Conservation (phyloP, 1,140 invertebrate species). For the Apis cerana region DNA sequence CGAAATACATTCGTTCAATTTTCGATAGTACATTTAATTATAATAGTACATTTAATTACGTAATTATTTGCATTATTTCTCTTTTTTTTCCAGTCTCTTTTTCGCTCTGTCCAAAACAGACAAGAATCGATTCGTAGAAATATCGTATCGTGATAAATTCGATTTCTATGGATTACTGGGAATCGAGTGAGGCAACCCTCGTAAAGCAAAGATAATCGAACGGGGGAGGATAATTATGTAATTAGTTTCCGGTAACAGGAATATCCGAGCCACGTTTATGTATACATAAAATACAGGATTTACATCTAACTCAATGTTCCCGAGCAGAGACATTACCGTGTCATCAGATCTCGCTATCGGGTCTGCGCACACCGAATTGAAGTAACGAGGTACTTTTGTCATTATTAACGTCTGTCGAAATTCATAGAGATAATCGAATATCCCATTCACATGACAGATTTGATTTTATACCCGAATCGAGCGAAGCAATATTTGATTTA, state of each 20-base stretch:
- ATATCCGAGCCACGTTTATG: neutral
- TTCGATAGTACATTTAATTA: too few relatives aligned
- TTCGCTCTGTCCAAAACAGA: neutral
- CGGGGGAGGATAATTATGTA: slow-evolving; percentile 35
- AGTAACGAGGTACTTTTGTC: slow-evolving; percentile 28
- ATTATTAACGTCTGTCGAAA: neutral
- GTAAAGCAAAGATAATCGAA: slow-evolving; percentile 44
- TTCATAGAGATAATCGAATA: neutral
- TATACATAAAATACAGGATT: slow-evolving; percentile 33
- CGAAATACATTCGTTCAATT: too few relatives aligned
- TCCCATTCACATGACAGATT: neutral
- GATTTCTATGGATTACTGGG: neutral
- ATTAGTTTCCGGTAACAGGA: slow-evolving; percentile 30
- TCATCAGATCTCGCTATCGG: slow-evolving; percentile 6
- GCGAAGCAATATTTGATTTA: neutral
- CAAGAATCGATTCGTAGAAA: neutral
- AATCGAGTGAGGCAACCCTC: neutral
- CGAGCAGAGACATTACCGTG: neutral
- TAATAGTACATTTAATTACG: too few relatives aligned
- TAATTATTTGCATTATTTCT: too few relatives aligned
- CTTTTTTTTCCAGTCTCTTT: neutral
- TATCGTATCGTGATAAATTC: neutral
- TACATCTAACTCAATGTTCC: slow-evolving; percentile 10
- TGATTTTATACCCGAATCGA: neutral
- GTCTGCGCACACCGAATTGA: neutral